Percentiles rank a stretch among this genome's conserved stretches.
These are phyloP conservation scores for Danio aesculapii DNA, from an alignment of 2,797 vertebrate species.

Conservation along the genomic window DNA sequence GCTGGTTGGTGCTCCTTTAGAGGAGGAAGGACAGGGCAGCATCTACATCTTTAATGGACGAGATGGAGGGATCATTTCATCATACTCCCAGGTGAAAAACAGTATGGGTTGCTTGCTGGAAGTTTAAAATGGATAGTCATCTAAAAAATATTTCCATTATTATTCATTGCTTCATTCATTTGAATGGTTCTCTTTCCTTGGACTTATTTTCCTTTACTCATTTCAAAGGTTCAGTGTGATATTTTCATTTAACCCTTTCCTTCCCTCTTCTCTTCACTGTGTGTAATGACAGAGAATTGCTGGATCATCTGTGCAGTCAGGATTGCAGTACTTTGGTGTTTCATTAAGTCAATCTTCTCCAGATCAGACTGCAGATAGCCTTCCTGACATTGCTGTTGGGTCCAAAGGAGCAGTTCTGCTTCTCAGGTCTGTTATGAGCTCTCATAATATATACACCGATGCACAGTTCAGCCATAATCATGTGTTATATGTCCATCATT, in stretches of 20 bases:
- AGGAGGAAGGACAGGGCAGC: conserved; percentile 75
- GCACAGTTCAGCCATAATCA: background rate
- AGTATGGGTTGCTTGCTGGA: background rate
- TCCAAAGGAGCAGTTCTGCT: conserved; percentile 77
- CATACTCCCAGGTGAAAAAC: conserved; percentile 74
- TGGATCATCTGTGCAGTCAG: conserved; percentile 65
- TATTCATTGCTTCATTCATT: too few species aligned
- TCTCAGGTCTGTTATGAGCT: conserved; percentile 76
- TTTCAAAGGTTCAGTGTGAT: background rate
- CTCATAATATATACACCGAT: background rate
- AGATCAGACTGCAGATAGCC: conserved; percentile 78
- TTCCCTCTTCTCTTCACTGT: background rate
- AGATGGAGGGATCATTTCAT: conserved; percentile 49
- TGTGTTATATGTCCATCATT: conserved; percentile 27
- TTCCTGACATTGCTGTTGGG: conserved; percentile 83
- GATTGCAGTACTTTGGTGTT: conserved; percentile 79
- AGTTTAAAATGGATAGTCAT: too few species aligned
- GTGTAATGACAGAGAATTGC: conserved; percentile 71
- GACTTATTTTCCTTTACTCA: background rate
- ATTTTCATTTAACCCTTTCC: background rate
- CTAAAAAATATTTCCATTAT: too few species aligned
- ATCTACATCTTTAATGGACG: conserved; percentile 80
- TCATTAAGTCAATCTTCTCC: conserved; percentile 77
- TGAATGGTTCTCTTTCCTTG: too few species aligned
- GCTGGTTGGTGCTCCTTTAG: conserved; percentile 81